A percentile compares a stretch with the other conserved stretches of the same genome.
phyloP scores from a whole-genome alignment of 92 coral and sea anemone species.

The Muricea muricata region DNA sequence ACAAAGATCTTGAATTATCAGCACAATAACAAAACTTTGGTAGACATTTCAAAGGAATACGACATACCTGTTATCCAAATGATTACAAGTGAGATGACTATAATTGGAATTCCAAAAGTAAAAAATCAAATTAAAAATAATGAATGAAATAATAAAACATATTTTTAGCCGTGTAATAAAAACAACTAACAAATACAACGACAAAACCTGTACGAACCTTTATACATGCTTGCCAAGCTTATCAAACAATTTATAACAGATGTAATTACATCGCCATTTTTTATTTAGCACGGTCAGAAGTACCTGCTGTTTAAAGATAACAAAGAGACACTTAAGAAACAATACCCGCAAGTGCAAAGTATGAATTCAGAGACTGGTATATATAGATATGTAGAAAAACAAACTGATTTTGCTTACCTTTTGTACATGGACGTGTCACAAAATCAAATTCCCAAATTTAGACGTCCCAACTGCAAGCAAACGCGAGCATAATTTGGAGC shows the following conservation, averaged over 20 bases:
- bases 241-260: background rate
- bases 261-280: background rate
- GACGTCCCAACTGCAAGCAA: no score
- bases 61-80: conserved; percentile 4
- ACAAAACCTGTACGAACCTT: background rate
- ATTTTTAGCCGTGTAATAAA: background rate
- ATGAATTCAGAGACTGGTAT: no score
- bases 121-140: background rate
- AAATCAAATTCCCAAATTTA: background rate
- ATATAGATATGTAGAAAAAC: background rate
- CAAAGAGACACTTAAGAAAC: background rate
- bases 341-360: background rate
- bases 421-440: background rate
- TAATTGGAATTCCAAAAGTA: no score
- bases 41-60: background rate
- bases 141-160: background rate
- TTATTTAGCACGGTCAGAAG: background rate
- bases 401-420: background rate
- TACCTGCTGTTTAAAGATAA: background rate
- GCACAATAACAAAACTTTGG: background rate
- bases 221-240: conserved; percentile 7
- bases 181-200: background rate
- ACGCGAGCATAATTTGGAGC: no score
- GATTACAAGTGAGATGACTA: background rate
- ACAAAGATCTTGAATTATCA: background rate